Evolutionary conservation across 2,888 invertebrate genomes (phyloP).

Genomic region (Reticulitermes lucifugus): DNA sequence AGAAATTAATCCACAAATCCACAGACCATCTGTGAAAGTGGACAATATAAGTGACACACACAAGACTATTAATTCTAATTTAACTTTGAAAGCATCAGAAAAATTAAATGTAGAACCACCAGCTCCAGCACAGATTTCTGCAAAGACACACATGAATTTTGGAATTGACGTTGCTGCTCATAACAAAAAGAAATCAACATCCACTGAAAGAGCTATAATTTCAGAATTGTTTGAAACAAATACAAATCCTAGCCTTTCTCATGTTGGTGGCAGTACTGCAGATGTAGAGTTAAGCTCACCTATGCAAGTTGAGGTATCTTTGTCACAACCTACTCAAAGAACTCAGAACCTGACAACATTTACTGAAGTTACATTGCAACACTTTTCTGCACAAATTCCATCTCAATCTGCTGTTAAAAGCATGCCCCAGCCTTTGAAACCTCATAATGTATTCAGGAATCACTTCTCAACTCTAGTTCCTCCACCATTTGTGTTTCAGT

Average conservation of each 20-base stretch:
- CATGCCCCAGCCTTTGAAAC: constrained; percentile 18
- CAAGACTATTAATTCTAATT: not conserved
- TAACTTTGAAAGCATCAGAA: not conserved
- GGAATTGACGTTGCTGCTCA: not conserved
- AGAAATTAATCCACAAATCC: not conserved
- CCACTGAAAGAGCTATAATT: not conserved
- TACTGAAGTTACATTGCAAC: not conserved
- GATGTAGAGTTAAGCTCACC: not conserved
- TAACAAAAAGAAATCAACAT: not conserved
- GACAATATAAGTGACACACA: not conserved
- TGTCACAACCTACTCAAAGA: not conserved
- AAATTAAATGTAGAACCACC: not conserved
- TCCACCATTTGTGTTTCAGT: constrained; percentile 49
- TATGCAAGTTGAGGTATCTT: not conserved
- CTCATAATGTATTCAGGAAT: not conserved
- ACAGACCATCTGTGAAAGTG: not conserved
- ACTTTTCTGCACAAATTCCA: not conserved
- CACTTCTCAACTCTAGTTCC: constrained; percentile 26
- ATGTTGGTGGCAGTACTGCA: not conserved
- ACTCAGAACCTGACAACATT: not conserved
- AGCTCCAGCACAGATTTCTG: not conserved
- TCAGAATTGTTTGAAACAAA: constrained; percentile 24
- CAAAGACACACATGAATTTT: not conserved
- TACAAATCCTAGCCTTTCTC: not conserved
- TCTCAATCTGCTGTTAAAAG: constrained; percentile 16